phyloP scores from a whole-genome alignment of 2,113 vertebrate species.

The Capra hircus region DNA sequence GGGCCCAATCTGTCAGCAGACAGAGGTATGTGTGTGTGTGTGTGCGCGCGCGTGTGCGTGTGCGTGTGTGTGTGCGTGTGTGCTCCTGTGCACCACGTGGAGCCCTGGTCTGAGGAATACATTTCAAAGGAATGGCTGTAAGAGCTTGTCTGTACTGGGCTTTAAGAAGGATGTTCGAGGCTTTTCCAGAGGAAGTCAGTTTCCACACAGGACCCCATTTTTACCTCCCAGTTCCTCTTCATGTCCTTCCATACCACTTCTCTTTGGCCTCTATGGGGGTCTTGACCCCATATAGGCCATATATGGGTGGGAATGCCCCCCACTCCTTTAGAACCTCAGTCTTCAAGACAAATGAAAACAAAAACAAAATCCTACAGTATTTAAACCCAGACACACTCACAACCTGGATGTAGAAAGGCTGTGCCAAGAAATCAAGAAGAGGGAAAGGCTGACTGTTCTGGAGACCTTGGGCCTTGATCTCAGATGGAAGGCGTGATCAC shows the following conservation, averaged over 20 bases:
- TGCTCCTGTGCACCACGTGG: background rate
- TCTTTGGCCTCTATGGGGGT: rapidly evolving
- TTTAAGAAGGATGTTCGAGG: background rate
- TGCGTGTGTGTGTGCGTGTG: background rate
- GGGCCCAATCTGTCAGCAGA: constrained; percentile 75
- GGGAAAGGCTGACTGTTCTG: background rate
- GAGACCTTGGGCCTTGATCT: background rate
- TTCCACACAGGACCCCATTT: background rate
- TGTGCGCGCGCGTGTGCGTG: background rate
- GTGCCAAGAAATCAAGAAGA: background rate
- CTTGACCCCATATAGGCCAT: too few species aligned
- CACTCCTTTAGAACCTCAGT: background rate
- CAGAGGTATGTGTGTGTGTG: background rate
- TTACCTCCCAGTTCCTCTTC: background rate
- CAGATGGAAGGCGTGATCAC: background rate
- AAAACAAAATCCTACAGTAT: background rate
- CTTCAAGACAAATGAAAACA: background rate
- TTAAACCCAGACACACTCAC: background rate
- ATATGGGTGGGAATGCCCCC: background rate
- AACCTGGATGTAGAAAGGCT: background rate
- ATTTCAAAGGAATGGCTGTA: constrained; percentile 37
- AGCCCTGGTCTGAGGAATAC: background rate
- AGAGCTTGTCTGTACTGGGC: background rate
- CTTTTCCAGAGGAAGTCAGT: background rate
- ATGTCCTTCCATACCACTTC: rapidly evolving